Conservation (phyloP, 2,113 vertebrate genomes). For the Salvelinus namaycush region DNA sequence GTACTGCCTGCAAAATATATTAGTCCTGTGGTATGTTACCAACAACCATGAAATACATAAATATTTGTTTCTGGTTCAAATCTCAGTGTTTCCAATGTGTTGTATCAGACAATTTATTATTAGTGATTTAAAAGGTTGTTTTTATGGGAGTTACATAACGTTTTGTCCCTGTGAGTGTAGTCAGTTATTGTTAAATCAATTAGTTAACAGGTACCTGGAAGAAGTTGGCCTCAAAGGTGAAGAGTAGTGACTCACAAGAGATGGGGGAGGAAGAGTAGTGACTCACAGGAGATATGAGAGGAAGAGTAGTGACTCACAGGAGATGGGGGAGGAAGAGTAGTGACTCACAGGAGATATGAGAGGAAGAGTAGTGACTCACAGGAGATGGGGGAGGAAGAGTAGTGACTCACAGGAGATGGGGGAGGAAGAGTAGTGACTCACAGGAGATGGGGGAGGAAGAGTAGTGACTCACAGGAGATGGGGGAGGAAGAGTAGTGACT, state of each 20-base stretch:
- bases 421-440: no score
- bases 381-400: no score
- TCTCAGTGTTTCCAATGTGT: slow-evolving; percentile 10
- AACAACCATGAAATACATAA: slow-evolving; percentile 21
- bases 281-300: not conserved
- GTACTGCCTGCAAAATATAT: slow-evolving; percentile 27
- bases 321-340: no score
- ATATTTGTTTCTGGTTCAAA: slow-evolving; percentile 16
- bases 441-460: no score
- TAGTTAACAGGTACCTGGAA: slow-evolving; percentile 1
- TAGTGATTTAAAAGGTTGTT: slow-evolving; percentile 25
- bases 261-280: not conserved
- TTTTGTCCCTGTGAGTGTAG: not conserved
- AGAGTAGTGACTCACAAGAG: not conserved
- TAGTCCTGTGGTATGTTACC: slow-evolving; percentile 11
- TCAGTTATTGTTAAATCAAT: slow-evolving; percentile 21
- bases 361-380: no score
- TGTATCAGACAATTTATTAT: slow-evolving; percentile 21
- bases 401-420: no score
- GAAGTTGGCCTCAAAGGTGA: not conserved
- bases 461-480: no score
- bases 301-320: not conserved
- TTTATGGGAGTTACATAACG: slow-evolving; percentile 13
- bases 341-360: no score
- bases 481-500: no score